phyloP scores from a whole-genome alignment of 2,888 invertebrate species.

The Plebejus melissa region DNA sequence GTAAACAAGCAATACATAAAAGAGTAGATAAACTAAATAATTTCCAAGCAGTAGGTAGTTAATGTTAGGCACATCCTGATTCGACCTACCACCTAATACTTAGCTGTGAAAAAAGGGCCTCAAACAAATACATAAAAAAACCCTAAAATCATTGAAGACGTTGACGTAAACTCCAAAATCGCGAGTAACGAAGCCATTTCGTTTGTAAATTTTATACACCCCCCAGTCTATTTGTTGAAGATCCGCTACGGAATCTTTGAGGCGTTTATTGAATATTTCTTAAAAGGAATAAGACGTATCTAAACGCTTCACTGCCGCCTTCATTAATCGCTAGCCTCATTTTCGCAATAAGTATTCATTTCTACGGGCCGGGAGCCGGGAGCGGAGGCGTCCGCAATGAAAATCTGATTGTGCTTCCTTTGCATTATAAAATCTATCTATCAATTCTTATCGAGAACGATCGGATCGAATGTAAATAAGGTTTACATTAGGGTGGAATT shows the following conservation, averaged over 20 bases:
- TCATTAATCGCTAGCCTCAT: constrained; percentile 69
- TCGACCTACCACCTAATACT: too few relatives aligned
- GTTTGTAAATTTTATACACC: constrained; percentile 25
- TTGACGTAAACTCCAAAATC: neutral
- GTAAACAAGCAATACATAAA: too few relatives aligned
- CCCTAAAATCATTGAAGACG: neutral
- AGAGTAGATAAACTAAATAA: too few relatives aligned
- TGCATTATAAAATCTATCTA: constrained; percentile 65
- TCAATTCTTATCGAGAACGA: constrained; percentile 58
- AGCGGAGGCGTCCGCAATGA: constrained; percentile 54
- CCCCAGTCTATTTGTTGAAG: constrained; percentile 33
- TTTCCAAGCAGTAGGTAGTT: too few relatives aligned
- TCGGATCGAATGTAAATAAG: constrained; percentile 33
- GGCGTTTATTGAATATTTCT: constrained; percentile 72
- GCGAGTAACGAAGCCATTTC: constrained; percentile 9
- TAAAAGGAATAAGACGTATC: constrained; percentile 65
- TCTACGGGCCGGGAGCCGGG: constrained; percentile 40
- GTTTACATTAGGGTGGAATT: constrained; percentile 21
- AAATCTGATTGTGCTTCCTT: constrained; percentile 74
- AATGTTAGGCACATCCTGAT: too few relatives aligned
- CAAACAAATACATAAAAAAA: neutral
- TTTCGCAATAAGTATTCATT: constrained; percentile 77
- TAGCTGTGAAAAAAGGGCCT: neutral
- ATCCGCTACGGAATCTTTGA: constrained; percentile 42
- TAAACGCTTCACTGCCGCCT: constrained; percentile 58